Percentiles rank a stretch among this genome's conserved stretches.
Conservation (phyloP, 1,140 invertebrate genomes). For the Maniola jurtina region DNA sequence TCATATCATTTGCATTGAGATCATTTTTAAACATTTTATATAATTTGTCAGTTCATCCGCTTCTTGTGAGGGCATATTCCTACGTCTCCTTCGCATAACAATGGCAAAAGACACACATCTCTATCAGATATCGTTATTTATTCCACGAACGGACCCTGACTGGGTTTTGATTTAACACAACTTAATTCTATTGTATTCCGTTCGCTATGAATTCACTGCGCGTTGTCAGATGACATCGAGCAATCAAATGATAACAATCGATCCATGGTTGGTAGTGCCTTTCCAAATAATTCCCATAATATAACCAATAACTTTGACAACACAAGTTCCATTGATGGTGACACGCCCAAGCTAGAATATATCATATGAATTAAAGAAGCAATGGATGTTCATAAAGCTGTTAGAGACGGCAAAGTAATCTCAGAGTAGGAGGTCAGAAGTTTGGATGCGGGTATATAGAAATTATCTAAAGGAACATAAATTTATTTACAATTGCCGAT, state of each 20-base stretch:
- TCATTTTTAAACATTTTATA: no score
- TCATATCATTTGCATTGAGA: no score
- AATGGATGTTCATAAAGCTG: slow-evolving; percentile 24
- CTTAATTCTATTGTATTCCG: slow-evolving; percentile 55
- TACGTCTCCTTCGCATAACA: slow-evolving; percentile 14
- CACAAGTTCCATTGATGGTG: slow-evolving; percentile 15
- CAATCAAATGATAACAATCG: slow-evolving; percentile 55
- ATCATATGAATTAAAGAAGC: background rate
- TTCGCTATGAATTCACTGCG: slow-evolving; percentile 42
- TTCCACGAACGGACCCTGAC: slow-evolving; percentile 29
- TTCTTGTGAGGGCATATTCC: slow-evolving; percentile 17
- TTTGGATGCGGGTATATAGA: slow-evolving; percentile 47
- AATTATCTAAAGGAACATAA: slow-evolving; percentile 47
- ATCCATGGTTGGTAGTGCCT: slow-evolving; percentile 24
- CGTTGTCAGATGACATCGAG: slow-evolving; percentile 47
- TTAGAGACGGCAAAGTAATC: background rate
- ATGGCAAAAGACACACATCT: slow-evolving; percentile 25
- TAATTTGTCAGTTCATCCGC: slow-evolving; percentile 17
- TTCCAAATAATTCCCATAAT: slow-evolving; percentile 10
- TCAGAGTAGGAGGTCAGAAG: slow-evolving; percentile 32
- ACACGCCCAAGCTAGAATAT: background rate
- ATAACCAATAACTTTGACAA: background rate
- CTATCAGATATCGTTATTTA: slow-evolving; percentile 31
- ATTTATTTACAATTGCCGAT: slow-evolving; percentile 56
- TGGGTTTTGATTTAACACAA: slow-evolving; percentile 49